Conservation (phyloP, 1,140 invertebrate genomes). For the Phocides pigmalion region DNA sequence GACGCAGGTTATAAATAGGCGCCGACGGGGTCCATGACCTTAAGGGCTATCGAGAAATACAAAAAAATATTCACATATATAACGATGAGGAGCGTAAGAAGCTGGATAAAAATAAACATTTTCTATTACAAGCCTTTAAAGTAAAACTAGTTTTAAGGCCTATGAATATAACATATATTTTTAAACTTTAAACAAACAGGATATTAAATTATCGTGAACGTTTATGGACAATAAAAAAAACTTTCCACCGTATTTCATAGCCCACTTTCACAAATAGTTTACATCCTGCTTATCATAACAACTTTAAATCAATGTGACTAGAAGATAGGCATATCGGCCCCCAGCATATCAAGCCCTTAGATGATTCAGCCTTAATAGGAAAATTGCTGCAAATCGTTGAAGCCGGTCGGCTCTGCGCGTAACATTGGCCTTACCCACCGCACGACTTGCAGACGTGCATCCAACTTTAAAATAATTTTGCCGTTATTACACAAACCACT, state of each 20-base stretch:
- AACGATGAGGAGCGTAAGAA: no score
- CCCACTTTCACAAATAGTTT: slow-evolving; percentile 71
- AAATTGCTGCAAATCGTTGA: slow-evolving; percentile 70
- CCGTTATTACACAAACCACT: slow-evolving; percentile 57
- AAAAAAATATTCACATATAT: slow-evolving; percentile 30
- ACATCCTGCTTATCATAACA: slow-evolving; percentile 70
- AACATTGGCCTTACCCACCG: slow-evolving; percentile 79
- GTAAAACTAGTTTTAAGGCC: slow-evolving; percentile 29
- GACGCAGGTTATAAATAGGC: slow-evolving; percentile 65
- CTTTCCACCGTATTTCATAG: slow-evolving; percentile 40
- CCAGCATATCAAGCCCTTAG: slow-evolving; percentile 68
- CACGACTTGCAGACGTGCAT: slow-evolving; percentile 71
- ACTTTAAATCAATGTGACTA: slow-evolving; percentile 62
- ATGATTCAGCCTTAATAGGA: slow-evolving; percentile 76
- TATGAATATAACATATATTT: background rate
- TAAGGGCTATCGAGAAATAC: slow-evolving; percentile 28
- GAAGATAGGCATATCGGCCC: slow-evolving; percentile 54
- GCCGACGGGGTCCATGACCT: slow-evolving; percentile 49
- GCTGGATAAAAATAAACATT: slow-evolving; percentile 34
- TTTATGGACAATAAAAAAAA: slow-evolving; percentile 18
- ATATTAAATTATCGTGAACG: slow-evolving; percentile 7
- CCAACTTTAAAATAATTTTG: slow-evolving; percentile 52
- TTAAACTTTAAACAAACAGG: background rate
- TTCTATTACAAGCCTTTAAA: slow-evolving; percentile 12
- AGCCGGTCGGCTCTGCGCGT: slow-evolving; percentile 60